phyloP scores from a whole-genome alignment of 2,113 vertebrate species.

The Hemiscyllium ocellatum region DNA sequence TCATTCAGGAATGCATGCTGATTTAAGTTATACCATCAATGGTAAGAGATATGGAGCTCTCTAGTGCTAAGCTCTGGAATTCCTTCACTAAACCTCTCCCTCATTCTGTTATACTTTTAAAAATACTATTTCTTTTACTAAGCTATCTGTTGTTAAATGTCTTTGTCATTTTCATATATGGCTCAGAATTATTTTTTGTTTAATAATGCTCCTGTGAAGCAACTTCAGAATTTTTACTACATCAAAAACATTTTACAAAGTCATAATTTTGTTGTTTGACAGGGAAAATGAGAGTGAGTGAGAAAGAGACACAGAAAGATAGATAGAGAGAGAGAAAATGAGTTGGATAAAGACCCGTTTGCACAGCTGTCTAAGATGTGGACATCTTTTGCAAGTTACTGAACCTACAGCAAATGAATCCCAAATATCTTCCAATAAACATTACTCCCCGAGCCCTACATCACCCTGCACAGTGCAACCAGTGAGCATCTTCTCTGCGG shows the following conservation, averaged over 20 bases:
- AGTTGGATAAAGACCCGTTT: neutral
- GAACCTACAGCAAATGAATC: neutral
- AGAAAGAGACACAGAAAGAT: neutral
- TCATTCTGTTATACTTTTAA: neutral
- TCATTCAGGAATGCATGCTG: neutral
- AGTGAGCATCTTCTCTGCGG: neutral
- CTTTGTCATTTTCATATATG: neutral
- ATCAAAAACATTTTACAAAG: neutral
- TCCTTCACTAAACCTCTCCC: neutral
- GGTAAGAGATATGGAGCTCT: neutral
- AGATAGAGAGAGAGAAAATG: neutral
- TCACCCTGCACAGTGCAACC: conserved; percentile 3
- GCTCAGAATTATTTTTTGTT: neutral
- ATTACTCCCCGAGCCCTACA: neutral
- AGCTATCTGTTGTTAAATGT: neutral
- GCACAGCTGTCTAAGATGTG: neutral
- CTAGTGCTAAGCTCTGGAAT: neutral
- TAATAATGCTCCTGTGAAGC: neutral
- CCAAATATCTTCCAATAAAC: neutral
- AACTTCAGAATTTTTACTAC: neutral
- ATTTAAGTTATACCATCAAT: neutral
- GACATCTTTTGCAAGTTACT: neutral
- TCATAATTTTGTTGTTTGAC: neutral
- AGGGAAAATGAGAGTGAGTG: neutral
- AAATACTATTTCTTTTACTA: neutral